phyloP scores from a whole-genome alignment of 2,888 invertebrate species.

The Yponomeuta sedellus region DNA sequence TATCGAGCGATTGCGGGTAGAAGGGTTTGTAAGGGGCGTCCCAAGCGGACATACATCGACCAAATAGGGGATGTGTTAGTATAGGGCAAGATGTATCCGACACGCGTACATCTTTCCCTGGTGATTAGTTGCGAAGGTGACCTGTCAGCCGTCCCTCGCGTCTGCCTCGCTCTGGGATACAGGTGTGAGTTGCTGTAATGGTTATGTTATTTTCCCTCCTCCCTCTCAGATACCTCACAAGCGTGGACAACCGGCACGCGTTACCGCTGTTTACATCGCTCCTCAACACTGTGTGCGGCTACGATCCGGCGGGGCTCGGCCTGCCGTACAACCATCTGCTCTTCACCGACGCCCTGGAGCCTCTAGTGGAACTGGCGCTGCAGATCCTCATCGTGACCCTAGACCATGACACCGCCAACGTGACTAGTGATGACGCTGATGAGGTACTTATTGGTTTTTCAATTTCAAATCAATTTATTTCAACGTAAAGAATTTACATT shows the following conservation, averaged over 20 bases:
- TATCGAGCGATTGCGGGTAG: too few species aligned
- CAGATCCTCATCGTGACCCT: slow-evolving; percentile 97
- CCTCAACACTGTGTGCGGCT: slow-evolving; percentile 96
- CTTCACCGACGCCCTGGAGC: slow-evolving; percentile 94
- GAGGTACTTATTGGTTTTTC: not conserved
- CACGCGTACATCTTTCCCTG: too few species aligned
- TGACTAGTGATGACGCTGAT: not conserved
- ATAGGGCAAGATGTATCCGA: too few species aligned
- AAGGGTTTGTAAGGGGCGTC: too few species aligned
- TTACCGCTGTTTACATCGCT: slow-evolving; percentile 98
- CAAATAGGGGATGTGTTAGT: too few species aligned
- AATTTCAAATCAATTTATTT: too few species aligned
- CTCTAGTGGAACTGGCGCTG: slow-evolving; percentile 93
- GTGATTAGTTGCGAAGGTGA: too few species aligned
- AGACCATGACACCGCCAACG: slow-evolving; percentile 89
- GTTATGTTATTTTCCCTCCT: not conserved
- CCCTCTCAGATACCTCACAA: slow-evolving; percentile 79
- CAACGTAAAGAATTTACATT: too few species aligned
- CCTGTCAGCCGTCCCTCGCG: too few species aligned
- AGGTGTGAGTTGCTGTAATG: too few species aligned
- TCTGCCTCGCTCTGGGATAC: too few species aligned
- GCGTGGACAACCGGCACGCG: slow-evolving; percentile 91
- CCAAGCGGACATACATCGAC: too few species aligned
- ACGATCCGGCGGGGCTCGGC: slow-evolving; percentile 98
- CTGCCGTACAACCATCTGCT: slow-evolving; percentile 98